A percentile compares a stretch with the other conserved stretches of the same genome.
Evolutionary conservation across 2,797 vertebrate genomes (phyloP).

Genomic region (Linurgus olivaceus): DNA sequence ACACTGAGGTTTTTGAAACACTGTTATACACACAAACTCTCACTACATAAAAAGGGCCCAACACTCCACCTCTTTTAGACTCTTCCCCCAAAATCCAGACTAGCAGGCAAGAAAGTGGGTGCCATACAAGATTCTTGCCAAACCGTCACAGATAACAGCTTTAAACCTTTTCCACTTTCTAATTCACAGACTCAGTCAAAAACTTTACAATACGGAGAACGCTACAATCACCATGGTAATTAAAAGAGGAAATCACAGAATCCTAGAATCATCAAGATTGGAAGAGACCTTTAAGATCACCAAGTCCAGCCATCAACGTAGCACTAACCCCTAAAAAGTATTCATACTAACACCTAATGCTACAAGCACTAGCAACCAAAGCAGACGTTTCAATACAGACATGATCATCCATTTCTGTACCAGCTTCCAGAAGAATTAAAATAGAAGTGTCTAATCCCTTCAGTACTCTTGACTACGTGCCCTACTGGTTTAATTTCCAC

Average conservation of each 20-base stretch:
- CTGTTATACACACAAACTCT: background rate
- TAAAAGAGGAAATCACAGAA: background rate
- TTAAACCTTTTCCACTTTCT: background rate
- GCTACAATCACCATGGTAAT: background rate
- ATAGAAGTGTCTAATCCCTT: background rate
- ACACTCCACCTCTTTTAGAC: background rate
- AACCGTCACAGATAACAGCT: background rate
- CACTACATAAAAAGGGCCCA: background rate
- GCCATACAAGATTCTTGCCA: background rate
- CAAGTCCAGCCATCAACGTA: background rate
- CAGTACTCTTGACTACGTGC: background rate
- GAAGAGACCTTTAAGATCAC: background rate
- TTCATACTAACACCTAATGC: background rate
- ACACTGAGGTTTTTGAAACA: background rate
- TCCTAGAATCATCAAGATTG: background rate
- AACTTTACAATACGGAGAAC: rapidly evolving
- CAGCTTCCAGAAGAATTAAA: background rate
- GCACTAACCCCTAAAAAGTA: background rate
- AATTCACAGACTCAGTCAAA: background rate
- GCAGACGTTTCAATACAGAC: background rate
- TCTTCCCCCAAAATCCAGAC: background rate
- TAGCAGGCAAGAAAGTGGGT: background rate
- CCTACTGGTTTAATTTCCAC: background rate
- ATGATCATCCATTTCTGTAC: background rate
- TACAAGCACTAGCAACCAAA: background rate